Percentiles rank a stretch among this genome's conserved stretches.
These are phyloP conservation scores for Archips xylosteana DNA, from an alignment of 2,888 invertebrate genomes.

Conservation along the genomic window DNA sequence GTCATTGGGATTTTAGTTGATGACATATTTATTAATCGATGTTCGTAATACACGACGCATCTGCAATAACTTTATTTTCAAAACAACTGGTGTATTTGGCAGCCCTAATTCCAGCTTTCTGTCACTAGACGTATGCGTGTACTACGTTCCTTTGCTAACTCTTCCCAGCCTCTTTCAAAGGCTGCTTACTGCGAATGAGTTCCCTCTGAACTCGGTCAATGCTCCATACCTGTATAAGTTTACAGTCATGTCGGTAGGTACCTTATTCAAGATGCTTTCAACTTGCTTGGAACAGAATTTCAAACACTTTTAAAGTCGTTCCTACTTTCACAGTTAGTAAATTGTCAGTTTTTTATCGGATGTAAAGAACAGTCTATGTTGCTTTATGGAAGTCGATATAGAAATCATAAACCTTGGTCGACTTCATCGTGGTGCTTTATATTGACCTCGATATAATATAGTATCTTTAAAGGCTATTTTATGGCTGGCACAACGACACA, in stretches of 20 bases:
- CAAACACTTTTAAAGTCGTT: background rate
- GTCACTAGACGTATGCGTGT: conserved; percentile 22
- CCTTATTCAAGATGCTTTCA: background rate
- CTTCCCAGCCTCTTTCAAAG: conserved; percentile 21
- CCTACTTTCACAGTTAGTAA: background rate
- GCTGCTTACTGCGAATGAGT: conserved; percentile 31
- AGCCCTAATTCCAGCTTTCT: conserved; percentile 29
- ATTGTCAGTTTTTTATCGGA: background rate
- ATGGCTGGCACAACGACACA: conserved; percentile 10
- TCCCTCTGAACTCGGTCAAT: conserved; percentile 39
- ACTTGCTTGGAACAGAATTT: conserved; percentile 5
- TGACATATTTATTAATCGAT: too few species aligned
- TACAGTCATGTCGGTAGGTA: background rate
- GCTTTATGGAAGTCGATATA: conserved; percentile 9
- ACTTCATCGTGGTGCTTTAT: conserved; percentile 22
- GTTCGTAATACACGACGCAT: too few species aligned
- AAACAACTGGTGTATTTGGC: background rate
- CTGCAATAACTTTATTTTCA: background rate
- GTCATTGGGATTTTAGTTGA: too few species aligned
- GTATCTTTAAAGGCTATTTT: conserved; percentile 21
- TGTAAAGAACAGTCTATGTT: background rate
- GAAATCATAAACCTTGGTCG: conserved; percentile 30
- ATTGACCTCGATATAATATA: conserved; percentile 15
- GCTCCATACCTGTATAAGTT: conserved; percentile 12
- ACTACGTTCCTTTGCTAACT: conserved; percentile 34